These are phyloP conservation scores for Dryoscopus gambensis DNA, from an alignment of 2,113 vertebrate species.

Conservation along the genomic window DNA sequence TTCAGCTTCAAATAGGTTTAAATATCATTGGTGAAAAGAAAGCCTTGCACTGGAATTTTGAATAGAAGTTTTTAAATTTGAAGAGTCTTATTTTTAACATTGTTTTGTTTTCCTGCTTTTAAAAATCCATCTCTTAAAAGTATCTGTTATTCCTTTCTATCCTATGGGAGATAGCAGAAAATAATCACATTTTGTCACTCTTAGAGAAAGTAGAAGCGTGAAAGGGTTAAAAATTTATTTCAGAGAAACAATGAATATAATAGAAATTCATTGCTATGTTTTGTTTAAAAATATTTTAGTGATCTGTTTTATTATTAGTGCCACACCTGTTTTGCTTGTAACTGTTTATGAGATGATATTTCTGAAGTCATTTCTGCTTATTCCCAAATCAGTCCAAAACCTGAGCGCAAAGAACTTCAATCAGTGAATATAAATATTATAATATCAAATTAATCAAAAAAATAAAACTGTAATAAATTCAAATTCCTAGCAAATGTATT, in stretches of 20 bases:
- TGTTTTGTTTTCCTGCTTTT: neutral
- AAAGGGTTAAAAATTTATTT: neutral
- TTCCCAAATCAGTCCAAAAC: neutral
- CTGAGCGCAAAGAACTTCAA: neutral
- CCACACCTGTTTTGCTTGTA: neutral
- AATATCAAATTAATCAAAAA: neutral
- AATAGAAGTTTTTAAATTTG: neutral
- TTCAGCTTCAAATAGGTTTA: neutral
- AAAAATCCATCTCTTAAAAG: neutral
- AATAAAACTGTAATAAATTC: neutral
- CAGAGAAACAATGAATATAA: neutral
- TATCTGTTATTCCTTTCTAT: neutral
- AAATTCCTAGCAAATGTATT: neutral
- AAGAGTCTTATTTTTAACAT: neutral
- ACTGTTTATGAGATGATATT: neutral
- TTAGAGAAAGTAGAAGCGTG: neutral
- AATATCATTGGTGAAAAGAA: neutral
- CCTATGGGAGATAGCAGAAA: neutral
- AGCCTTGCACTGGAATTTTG: neutral
- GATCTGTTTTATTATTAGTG: neutral
- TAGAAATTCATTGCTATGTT: neutral
- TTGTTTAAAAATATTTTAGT: neutral
- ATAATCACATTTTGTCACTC: neutral
- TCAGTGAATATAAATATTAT: neutral
- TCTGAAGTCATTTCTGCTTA: neutral